A percentile compares a stretch with the other conserved stretches of the same genome.
These are phyloP conservation scores for Hoplodrina blanda DNA, from an alignment of 2,888 invertebrate species.

Conservation along the genomic window DNA sequence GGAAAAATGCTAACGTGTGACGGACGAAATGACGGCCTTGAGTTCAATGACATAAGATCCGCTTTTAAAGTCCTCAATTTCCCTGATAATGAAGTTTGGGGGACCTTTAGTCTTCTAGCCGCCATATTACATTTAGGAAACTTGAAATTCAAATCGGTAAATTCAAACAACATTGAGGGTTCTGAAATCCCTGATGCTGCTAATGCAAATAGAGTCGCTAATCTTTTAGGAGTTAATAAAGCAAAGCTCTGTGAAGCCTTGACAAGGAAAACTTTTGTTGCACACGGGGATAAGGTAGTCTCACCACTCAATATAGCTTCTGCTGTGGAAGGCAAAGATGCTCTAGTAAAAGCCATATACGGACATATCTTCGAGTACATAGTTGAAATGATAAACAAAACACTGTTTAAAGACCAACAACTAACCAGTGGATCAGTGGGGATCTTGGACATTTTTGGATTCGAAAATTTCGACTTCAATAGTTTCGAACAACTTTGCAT, in stretches of 20 bases:
- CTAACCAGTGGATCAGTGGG: slow-evolving; percentile 94
- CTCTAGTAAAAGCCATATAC: slow-evolving; percentile 98
- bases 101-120: slow-evolving; percentile 95
- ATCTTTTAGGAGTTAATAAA: slow-evolving; percentile 93
- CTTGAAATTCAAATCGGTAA: slow-evolving; percentile 94
- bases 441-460: slow-evolving; percentile 98
- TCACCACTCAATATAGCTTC: slow-evolving; percentile 94
- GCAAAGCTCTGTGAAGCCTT: slow-evolving; percentile 94
- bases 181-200: slow-evolving; percentile 94
- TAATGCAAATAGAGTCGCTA: slow-evolving; percentile 93
- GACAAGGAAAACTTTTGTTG: slow-evolving; percentile 96
- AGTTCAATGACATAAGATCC: slow-evolving; percentile 96
- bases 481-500: slow-evolving; percentile 99
- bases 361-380: slow-evolving; percentile 97
- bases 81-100: slow-evolving; percentile 95
- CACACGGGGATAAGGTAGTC: slow-evolving; percentile 95
- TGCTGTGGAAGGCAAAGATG: slow-evolving; percentile 96
- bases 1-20: slow-evolving; percentile 94
- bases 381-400: slow-evolving; percentile 96
- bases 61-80: slow-evolving; percentile 98
- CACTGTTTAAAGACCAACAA: slow-evolving; percentile 93
- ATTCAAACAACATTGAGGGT: slow-evolving; percentile 96
- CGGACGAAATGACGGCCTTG: slow-evolving; percentile 95
- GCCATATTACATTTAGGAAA: slow-evolving; percentile 98
- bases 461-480: slow-evolving; percentile 97